Base-by-base conservation (phyloP, 2,113 vertebrate species). In the Notothenia rossii region DNA sequence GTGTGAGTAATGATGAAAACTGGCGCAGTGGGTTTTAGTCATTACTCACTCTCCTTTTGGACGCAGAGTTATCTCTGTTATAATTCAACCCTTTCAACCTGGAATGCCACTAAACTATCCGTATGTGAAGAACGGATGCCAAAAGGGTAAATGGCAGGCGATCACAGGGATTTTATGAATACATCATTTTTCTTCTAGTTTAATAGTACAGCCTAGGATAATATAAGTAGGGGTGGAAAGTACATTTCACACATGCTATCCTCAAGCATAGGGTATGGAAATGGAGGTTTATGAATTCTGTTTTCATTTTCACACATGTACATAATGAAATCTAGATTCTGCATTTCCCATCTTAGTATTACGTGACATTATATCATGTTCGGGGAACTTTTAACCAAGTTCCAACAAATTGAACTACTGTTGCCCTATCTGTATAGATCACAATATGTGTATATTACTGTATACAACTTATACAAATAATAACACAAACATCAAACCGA, bases 61-160 rank as follows among this genome's bases (percentile, higher is more conserved):
- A 72, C 69, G 10, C 4, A 0, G 22, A 46, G 56, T 79, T 82
- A 84, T 86, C 82, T 63, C 71, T 15, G 62, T 48, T 61, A 81
- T 86, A 83, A 83, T 46, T 88, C 75, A 85, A 5, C 20, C 61
- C 73, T 68, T 62, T 89, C 74, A 77, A 72, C 45, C 53, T 60
- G 61, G 75, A 86, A 72, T 79, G 51, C 13, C 14, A 72, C 55
- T 64, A 20, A 72, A 36, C 45, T 48, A 46, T 75, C 46, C 18
- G 75, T 61, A 45, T 2, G 62, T 55, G 67, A 67, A 48, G 64
- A 73, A 58, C 72, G 15, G 73, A 55, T 29, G 84, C 71, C 76
- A 77, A 66, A 43, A 8, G 2, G 45, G 51, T 45, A 75, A 60
- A 69, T 84, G 70, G 83, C 81, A 70, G 51, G 33, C 14, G 64